Percentiles rank a stretch among this genome's conserved stretches.
These are phyloP conservation scores for Collichthys lucidus DNA, from an alignment of 2,113 vertebrate genomes.

Conservation along the genomic window DNA sequence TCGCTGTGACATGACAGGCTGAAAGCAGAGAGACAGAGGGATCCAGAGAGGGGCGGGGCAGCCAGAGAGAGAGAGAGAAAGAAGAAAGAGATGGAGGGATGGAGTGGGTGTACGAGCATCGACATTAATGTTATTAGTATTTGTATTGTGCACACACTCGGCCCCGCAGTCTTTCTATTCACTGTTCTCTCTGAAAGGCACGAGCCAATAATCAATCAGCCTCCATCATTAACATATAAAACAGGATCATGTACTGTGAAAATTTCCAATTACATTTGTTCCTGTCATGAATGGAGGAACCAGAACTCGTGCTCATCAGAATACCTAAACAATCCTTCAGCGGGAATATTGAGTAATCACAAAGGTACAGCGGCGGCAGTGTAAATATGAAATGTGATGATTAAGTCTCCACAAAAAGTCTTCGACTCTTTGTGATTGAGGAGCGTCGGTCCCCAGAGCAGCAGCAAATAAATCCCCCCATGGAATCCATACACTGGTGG, in stretches of 20 bases:
- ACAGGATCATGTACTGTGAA: conserved; percentile 25
- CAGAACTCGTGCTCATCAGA: not conserved
- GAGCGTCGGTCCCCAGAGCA: too few relatives aligned
- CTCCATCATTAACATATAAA: conserved; percentile 13
- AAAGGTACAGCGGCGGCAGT: not conserved
- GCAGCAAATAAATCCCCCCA: too few relatives aligned
- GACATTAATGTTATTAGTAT: not conserved
- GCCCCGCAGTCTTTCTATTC: not conserved
- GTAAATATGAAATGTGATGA: too few relatives aligned
- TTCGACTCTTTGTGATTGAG: too few relatives aligned
- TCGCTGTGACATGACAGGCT: conserved; percentile 40
- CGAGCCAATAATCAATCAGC: conserved; percentile 22
- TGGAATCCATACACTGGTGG: too few relatives aligned
- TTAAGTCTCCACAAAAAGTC: too few relatives aligned
- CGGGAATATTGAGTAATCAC: not conserved
- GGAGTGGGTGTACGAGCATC: not conserved
- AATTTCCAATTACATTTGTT: conserved; percentile 40
- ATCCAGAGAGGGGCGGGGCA: not conserved
- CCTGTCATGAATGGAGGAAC: conserved; percentile 21
- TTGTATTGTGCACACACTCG: not conserved
- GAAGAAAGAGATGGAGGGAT: not conserved
- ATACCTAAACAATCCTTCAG: not conserved
- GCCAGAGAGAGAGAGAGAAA: not conserved
- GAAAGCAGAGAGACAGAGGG: not conserved
- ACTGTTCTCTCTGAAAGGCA: not conserved